phyloP scores from a whole-genome alignment of 2,888 invertebrate species.

The Rhagophthalmus giganteus region DNA sequence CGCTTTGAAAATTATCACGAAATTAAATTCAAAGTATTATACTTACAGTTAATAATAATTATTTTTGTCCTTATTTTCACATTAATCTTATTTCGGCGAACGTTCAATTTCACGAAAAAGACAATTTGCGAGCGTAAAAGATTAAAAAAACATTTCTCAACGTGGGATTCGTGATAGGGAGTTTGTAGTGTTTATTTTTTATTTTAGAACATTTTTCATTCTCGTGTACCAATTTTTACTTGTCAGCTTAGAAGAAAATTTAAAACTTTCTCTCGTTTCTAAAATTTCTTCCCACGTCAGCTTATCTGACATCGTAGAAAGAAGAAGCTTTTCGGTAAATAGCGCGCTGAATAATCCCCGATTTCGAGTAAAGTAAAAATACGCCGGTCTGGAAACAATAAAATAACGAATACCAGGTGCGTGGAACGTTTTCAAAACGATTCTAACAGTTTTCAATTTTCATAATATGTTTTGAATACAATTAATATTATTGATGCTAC shows the following conservation, averaged over 20 bases:
- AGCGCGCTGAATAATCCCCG: constrained; percentile 1
- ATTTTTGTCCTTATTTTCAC: too few relatives aligned
- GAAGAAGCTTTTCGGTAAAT: constrained; percentile 4
- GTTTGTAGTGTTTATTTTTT: constrained; percentile 18
- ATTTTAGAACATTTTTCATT: constrained; percentile 14
- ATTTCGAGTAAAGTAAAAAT: not conserved
- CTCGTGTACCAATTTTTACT: constrained; percentile 11
- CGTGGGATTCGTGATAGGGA: constrained; percentile 6
- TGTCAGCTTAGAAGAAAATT: constrained; percentile 19
- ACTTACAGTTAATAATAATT: too few relatives aligned
- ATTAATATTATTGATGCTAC: constrained; percentile 1
- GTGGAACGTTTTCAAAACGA: constrained; percentile 1
- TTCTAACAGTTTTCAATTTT: constrained; percentile 10
- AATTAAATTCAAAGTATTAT: not conserved
- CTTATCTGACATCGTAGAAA: constrained; percentile 1
- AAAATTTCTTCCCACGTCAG: constrained; percentile 7
- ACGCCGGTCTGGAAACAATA: not conserved
- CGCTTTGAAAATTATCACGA: not conserved
- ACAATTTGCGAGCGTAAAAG: not conserved
- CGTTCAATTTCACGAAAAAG: too few relatives aligned
- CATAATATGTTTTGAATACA: constrained; percentile 3
- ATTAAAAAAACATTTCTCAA: constrained; percentile 4
- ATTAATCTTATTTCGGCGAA: too few relatives aligned
- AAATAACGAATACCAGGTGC: constrained; percentile 6
- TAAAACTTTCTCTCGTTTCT: constrained; percentile 3